Percentiles rank a stretch among this genome's conserved stretches.
These are phyloP conservation scores for Rambutsinella grinnellia DNA, from an alignment of 2,888 invertebrate genomes.

Conservation along the genomic window DNA sequence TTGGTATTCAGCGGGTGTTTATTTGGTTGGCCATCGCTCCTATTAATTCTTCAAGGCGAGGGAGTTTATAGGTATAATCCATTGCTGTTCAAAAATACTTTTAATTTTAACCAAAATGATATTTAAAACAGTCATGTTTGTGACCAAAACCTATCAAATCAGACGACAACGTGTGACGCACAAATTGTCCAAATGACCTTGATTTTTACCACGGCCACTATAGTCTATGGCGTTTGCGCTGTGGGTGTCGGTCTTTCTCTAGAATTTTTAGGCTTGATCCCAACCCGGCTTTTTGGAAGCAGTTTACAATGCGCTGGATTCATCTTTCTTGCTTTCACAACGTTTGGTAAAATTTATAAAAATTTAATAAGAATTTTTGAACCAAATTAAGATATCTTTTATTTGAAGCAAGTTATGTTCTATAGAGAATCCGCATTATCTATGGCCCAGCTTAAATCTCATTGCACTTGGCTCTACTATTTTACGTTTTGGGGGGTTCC, in stretches of 20 bases:
- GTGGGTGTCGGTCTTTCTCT: conserved; percentile 60
- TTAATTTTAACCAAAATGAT: too few species aligned
- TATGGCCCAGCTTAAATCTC: conserved; percentile 62
- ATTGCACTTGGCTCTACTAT: conserved; percentile 62
- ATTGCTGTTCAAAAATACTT: too few species aligned
- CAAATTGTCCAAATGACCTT: conserved; percentile 57
- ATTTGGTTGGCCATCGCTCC: conserved; percentile 64
- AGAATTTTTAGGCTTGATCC: conserved; percentile 59
- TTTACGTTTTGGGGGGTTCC: conserved; percentile 57
- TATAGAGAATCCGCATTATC: too few species aligned
- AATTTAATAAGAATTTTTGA: too few species aligned
- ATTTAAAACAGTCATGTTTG: too few species aligned
- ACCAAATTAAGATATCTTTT: too few species aligned
- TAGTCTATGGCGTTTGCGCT: conserved; percentile 60
- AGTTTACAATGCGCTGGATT: too few species aligned
- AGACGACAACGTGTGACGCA: too few species aligned
- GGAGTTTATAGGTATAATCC: conserved; percentile 64
- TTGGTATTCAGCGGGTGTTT: conserved; percentile 61
- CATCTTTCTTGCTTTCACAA: conserved; percentile 54
- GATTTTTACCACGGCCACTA: conserved; percentile 60
- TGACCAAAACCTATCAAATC: too few species aligned
- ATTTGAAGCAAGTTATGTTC: too few species aligned
- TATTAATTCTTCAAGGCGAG: conserved; percentile 60
- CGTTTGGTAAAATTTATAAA: conserved; percentile 45
- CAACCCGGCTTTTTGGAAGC: conserved; percentile 58